Evolutionary conservation across 2,888 invertebrate species (phyloP).

Genomic region (Leptopilina myrica): DNA sequence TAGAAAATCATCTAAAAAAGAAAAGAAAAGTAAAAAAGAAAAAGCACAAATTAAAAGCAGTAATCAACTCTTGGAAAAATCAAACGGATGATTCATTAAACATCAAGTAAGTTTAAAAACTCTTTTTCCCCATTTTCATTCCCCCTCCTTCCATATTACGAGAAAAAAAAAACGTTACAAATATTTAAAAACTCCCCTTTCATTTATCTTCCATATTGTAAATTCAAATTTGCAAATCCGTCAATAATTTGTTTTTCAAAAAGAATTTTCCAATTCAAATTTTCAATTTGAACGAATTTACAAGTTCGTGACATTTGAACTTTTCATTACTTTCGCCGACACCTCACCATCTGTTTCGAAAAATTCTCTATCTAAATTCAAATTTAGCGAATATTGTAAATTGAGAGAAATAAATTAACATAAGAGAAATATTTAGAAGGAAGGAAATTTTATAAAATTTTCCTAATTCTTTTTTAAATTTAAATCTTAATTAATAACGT

Average conservation of each 20-base stretch:
- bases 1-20: conserved; percentile 47
- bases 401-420: no score
- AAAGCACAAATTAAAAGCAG: conserved; percentile 19
- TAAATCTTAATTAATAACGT: no score
- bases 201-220: background rate
- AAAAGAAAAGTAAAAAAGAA: background rate
- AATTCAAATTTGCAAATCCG: background rate
- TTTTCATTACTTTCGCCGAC: conserved; percentile 28
- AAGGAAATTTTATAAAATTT: no score
- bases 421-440: no score
- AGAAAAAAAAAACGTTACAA: no score
- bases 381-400: background rate
- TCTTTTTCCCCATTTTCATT: background rate
- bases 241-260: background rate
- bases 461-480: no score
- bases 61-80: conserved; percentile 28
- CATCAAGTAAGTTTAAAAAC: conserved; percentile 51
- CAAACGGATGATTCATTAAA: conserved; percentile 53
- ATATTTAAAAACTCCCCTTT: no score
- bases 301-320: background rate
- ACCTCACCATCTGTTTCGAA: conserved; percentile 44
- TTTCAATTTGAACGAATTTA: no score
- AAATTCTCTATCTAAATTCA: background rate
- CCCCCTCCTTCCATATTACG: background rate
- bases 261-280: no score